Conservation (phyloP, 2,113 vertebrate species). For the Casuarius casuarius region DNA sequence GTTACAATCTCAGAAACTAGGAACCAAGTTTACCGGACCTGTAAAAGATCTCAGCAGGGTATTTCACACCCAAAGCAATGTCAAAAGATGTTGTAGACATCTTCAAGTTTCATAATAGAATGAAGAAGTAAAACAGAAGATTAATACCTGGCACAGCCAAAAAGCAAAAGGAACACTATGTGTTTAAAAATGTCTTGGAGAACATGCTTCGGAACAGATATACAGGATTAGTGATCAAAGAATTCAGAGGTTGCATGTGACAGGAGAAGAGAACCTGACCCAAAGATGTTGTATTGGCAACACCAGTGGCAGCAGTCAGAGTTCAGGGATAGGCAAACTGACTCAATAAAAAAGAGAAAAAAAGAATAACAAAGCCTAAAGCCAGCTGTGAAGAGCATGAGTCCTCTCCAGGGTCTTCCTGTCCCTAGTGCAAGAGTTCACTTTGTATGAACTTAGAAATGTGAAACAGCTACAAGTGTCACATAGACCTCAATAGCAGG, state of each 20-base stretch:
- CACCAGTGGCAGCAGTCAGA: not conserved
- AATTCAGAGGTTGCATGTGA: not conserved
- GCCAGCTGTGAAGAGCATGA: not conserved
- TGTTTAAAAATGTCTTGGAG: not conserved
- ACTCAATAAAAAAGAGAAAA: not conserved
- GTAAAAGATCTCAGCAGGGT: not conserved
- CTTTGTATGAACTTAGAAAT: not conserved
- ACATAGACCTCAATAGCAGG: not conserved
- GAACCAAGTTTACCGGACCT: not conserved
- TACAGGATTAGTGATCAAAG: not conserved
- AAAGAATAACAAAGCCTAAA: not conserved
- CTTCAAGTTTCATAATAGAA: not conserved
- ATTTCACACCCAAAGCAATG: not conserved
- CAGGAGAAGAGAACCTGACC: not conserved
- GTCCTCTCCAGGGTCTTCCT: not conserved
- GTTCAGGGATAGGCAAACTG: not conserved
- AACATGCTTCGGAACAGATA: not conserved
- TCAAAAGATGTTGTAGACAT: not conserved
- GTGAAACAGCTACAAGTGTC: not conserved
- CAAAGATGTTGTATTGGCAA: not conserved
- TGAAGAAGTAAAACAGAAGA: not conserved
- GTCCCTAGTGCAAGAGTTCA: not conserved
- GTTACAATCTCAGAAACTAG: constrained; percentile 13
- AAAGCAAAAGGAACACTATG: not conserved
- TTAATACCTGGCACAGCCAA: not conserved